Base-by-base conservation (phyloP, 2,113 vertebrate genomes). In the Kryptolebias marmoratus region DNA sequence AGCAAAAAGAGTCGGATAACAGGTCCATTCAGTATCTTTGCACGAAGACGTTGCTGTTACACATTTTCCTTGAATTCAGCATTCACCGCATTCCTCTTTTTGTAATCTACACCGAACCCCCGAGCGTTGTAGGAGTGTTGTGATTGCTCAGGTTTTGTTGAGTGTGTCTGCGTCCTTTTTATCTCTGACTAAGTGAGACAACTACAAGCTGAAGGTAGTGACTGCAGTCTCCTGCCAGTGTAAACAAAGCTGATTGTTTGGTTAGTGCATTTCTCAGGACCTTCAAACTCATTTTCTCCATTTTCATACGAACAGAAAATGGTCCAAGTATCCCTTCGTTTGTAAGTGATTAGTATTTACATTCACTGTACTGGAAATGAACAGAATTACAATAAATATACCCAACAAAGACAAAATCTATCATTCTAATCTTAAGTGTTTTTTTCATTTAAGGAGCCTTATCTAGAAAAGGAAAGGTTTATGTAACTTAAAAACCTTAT, bases 231-330 rank as follows among this genome's bases (percentile, higher is more conserved):
- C 60, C 45, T 58, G 64, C 56, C 52, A 68, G 59, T 70, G 56
- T 73, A 76, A 84, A 82, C 74, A 64, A 16, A 67, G 36, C 64
- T 14, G 5, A 32, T 49, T 66, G 59, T 70, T 70, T 75, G 61
- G 49, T 64, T 61, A 28, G 62, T 58, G 31, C 65, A 44, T 75
- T 71, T 57, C 68, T 73, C 42, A 62, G 32, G 57, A 71, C 44
- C 69, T 45, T 57, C 54, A 47, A 75, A 73, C 39, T 68, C 8
- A 31, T 69, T 75, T 64, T 54, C 68, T 56, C 56, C 32, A 14
- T 45, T 53, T 64, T 31, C 27, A 63, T 44, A 11, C 27, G 36
- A 68, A 74, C 22, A 47, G 28, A 56, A 27, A 60, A 28, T 27
- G 22, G 2, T 31, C 9, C 9, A 7, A 9, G 32, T 10, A 1